Evolutionary conservation across 1,140 invertebrate species (phyloP).

Genomic region (Pogonognathellus flavescens): DNA sequence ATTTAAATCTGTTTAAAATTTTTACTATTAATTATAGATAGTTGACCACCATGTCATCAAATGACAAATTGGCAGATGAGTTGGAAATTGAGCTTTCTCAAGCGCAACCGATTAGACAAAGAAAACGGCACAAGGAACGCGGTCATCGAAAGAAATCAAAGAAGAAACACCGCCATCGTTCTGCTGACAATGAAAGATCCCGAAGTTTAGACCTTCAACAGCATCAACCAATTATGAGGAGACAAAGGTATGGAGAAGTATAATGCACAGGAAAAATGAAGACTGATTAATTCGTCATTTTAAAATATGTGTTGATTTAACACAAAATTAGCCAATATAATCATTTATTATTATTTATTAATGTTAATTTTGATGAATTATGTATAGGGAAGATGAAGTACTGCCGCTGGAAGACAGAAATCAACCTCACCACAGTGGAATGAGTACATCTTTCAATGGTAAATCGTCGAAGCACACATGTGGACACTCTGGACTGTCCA

Average conservation of each 20-base stretch:
- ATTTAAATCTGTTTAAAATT: too few relatives aligned
- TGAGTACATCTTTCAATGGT: not conserved
- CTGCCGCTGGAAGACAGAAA: not conserved
- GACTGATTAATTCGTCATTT: not conserved
- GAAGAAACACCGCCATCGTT: slow-evolving; percentile 72
- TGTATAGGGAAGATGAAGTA: slow-evolving; percentile 2
- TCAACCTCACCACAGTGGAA: not conserved
- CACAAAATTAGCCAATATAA: too few relatives aligned
- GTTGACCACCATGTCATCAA: too few relatives aligned
- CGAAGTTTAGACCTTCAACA: slow-evolving; percentile 55
- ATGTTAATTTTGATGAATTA: too few relatives aligned
- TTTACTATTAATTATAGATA: too few relatives aligned
- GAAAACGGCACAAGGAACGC: slow-evolving; percentile 67
- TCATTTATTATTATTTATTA: not conserved
- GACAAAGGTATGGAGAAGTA: not conserved
- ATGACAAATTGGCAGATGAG: slow-evolving; percentile 78
- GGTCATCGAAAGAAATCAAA: slow-evolving; percentile 75
- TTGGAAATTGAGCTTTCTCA: slow-evolving; percentile 93
- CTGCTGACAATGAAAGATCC: slow-evolving; percentile 73
- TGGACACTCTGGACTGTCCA: too few relatives aligned
- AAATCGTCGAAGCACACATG: not conserved
- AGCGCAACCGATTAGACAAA: slow-evolving; percentile 73
- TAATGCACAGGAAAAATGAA: too few relatives aligned
- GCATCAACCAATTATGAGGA: not conserved
- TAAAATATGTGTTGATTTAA: too few relatives aligned